Base-by-base conservation (phyloP, 2,888 invertebrate species). In the Callyntrura sp. region DNA sequence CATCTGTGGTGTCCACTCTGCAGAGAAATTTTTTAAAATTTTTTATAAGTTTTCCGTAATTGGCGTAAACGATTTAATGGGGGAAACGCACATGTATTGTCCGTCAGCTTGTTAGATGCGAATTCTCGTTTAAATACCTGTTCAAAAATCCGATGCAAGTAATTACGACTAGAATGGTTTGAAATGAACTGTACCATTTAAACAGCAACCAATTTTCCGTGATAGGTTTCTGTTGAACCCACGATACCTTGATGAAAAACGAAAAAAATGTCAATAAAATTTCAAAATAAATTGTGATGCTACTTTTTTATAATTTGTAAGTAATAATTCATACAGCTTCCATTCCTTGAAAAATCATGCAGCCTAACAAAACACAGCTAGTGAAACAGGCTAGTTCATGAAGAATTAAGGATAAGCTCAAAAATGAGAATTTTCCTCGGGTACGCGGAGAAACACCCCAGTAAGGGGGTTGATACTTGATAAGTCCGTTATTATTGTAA, bases 381-480 rank as follows among this genome's bases (percentile, higher is more conserved):
- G 90, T 85, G 25, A 90, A 90, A 43, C 90, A 90, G 0, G 88
- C 88, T 28, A 88, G 17, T 57, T 90, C 90, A 25, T 90, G 90
- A 0, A 90, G 35, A 9, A 90, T 79, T 35, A 90, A 25, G 14
- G 88, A 88, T 12, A 90, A 45, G 20, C 60, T 88, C 2, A 90
- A 28, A 68, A 83, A 70, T 0, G 90, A 88, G n/a, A 90, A 57
- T 28, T 85, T 88, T 5, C 45, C 25, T 20, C 90, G 17, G 0
- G 85, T 84, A 8, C 51, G 51, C 0, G 17, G 9, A 0, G 84
- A 81, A 0, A 90, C 90, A 3, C 90, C 90, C 88, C 88, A 90
- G 20, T 51, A 90, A 0, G 90, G 90, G 14, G 90, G 90, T 48
- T 48, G 17, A 60, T 48, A 73, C 2, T 83, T 57, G 4, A 76